A percentile compares a stretch with the other conserved stretches of the same genome.
Conservation (phyloP, 2,797 vertebrate genomes). For the Sebastes hopkinsi region DNA sequence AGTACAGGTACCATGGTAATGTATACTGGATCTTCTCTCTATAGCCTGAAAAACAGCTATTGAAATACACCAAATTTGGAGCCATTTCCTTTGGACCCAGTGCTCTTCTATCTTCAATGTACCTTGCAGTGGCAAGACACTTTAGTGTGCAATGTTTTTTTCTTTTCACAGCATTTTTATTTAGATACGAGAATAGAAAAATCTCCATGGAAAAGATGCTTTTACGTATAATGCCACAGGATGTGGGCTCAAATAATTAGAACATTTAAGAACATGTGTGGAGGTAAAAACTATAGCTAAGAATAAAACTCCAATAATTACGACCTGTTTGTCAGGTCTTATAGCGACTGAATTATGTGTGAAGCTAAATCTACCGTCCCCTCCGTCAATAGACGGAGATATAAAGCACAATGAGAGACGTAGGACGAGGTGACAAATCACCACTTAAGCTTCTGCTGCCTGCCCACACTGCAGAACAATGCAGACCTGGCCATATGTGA, state of each 20-base stretch:
- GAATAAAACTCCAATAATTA: not conserved
- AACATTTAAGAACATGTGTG: not conserved
- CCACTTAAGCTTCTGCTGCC: constrained; percentile 69
- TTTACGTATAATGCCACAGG: not conserved
- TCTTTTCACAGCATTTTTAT: constrained; percentile 11
- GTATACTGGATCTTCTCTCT: constrained; percentile 24
- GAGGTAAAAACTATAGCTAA: constrained; percentile 1
- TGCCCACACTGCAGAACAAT: constrained; percentile 67
- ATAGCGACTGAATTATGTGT: constrained; percentile 33
- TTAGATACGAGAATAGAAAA: not conserved
- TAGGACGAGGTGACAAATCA: constrained; percentile 74
- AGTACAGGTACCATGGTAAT: constrained; percentile 66
- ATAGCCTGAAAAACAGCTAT: constrained; percentile 34
- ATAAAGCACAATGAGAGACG: constrained; percentile 52
- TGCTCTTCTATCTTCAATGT: not conserved
- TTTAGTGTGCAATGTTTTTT: not conserved
- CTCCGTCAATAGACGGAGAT: constrained; percentile 50
- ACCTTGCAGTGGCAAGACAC: not conserved
- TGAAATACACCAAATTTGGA: constrained; percentile 21
- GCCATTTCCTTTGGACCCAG: constrained; percentile 16
- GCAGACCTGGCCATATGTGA: constrained; percentile 52
- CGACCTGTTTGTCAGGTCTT: constrained; percentile 34
- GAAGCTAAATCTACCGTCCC: constrained; percentile 44
- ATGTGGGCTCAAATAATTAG: not conserved
- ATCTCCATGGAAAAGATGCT: not conserved